phyloP scores from a whole-genome alignment of 2,888 invertebrate species.

The Antheraea yamamai region DNA sequence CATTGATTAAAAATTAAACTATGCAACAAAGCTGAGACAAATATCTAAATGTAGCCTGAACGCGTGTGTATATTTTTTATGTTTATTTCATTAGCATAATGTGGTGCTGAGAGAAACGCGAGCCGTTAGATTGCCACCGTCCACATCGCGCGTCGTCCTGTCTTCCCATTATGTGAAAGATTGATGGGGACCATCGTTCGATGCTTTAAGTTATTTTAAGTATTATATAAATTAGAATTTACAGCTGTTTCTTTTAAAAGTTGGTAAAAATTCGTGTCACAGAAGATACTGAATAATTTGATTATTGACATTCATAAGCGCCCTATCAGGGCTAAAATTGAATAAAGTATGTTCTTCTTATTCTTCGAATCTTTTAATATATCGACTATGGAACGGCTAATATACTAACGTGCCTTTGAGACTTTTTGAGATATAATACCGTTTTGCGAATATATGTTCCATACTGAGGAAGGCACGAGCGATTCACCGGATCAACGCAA shows the following conservation, averaged over 20 bases:
- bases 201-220: slow-evolving; percentile 45
- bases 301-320: too few relatives aligned
- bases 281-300: not conserved
- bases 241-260: not conserved
- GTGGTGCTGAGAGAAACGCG: slow-evolving; percentile 18
- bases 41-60: slow-evolving; percentile 10
- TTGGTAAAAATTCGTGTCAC: not conserved
- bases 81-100: not conserved
- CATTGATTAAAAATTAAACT: not conserved
- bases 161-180: slow-evolving; percentile 59
- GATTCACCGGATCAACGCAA: too few relatives aligned
- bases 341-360: too few relatives aligned
- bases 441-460: too few relatives aligned
- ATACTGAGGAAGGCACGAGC: too few relatives aligned
- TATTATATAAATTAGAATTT: slow-evolving; percentile 25
- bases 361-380: too few relatives aligned
- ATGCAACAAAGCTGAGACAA: not conserved
- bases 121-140: slow-evolving; percentile 49
- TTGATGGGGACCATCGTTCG: slow-evolving; percentile 53
- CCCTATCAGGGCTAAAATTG: too few relatives aligned
- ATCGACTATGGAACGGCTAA: too few relatives aligned
- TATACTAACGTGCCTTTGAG: too few relatives aligned
- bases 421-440: too few relatives aligned
- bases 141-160: slow-evolving; percentile 50
- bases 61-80: slow-evolving; percentile 9